Evolutionary conservation across 2,888 invertebrate species (phyloP).

Genomic region (Cosmia trapezina): DNA sequence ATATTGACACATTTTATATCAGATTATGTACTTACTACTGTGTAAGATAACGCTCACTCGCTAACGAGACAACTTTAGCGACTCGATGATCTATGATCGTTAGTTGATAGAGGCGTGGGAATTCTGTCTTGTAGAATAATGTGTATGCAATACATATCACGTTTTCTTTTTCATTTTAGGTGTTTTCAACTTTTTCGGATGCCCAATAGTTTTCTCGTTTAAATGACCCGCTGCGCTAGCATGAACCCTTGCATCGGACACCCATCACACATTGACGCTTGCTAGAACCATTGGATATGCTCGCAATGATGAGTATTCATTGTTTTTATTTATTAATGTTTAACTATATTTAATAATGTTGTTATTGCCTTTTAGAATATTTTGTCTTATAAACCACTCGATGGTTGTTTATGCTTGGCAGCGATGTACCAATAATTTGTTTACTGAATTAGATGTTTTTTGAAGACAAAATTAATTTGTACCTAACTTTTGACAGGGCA

Average conservation of each 20-base stretch:
- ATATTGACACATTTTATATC: constrained; percentile 33
- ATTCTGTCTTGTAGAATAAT: constrained; percentile 66
- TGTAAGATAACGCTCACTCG: constrained; percentile 19
- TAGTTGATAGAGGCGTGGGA: constrained; percentile 69
- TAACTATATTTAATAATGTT: constrained; percentile 67
- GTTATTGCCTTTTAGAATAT: constrained; percentile 72
- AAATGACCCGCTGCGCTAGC: constrained; percentile 87
- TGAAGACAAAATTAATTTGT: constrained; percentile 32
- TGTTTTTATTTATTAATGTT: constrained; percentile 84
- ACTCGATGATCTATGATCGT: neutral
- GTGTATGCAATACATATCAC: constrained; percentile 85
- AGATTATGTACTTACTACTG: constrained; percentile 24
- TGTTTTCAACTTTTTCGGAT: constrained; percentile 91
- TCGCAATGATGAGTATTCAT: constrained; percentile 90
- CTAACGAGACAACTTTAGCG: constrained; percentile 5
- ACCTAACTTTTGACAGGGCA: constrained; percentile 17
- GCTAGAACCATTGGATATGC: constrained; percentile 87
- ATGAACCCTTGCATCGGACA: constrained; percentile 83
- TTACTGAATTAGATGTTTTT: constrained; percentile 39
- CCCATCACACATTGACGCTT: constrained; percentile 83
- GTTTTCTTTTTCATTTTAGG: constrained; percentile 90
- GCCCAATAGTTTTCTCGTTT: constrained; percentile 90
- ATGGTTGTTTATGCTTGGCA: constrained; percentile 51
- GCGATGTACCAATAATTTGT: constrained; percentile 38
- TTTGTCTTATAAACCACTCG: constrained; percentile 55